phyloP scores from a whole-genome alignment of 2,888 invertebrate genomes.

The Gastracanthus pulcherrimus region DNA sequence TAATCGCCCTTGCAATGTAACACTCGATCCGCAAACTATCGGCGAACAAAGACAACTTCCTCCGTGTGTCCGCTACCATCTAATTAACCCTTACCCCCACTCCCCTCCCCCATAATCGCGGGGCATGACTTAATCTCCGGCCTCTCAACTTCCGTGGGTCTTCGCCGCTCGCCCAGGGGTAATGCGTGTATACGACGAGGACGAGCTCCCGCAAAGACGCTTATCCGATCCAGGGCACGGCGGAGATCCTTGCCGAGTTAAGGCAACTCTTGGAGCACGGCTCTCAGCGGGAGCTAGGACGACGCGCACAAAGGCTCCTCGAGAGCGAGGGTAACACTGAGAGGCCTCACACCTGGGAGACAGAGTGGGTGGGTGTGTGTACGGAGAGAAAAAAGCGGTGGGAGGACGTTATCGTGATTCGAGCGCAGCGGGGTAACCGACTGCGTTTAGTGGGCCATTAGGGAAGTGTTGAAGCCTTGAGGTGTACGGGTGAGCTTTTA shows the following conservation, averaged over 20 bases:
- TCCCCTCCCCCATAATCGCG: not conserved
- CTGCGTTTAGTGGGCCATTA: not conserved
- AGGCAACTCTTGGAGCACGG: not conserved
- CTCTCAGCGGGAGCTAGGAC: not conserved
- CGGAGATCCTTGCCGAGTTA: slow-evolving; percentile 56
- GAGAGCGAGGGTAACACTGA: not conserved
- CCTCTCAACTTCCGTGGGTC: slow-evolving; percentile 3
- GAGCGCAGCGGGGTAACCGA: not conserved
- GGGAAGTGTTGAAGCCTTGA: not conserved
- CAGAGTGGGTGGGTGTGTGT: too few species aligned
- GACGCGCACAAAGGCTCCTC: not conserved
- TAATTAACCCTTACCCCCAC: too few species aligned
- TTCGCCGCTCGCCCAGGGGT: not conserved
- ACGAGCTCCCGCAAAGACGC: slow-evolving; percentile 31
- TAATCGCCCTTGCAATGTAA: too few species aligned
- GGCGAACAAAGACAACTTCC: not conserved
- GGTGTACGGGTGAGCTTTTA: not conserved
- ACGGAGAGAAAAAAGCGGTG: not conserved
- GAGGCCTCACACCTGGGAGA: not conserved
- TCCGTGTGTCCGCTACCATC: not conserved
- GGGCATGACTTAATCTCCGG: not conserved
- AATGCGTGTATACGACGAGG: too few species aligned
- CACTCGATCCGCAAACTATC: not conserved
- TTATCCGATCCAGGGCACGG: slow-evolving; percentile 47
- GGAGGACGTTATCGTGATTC: not conserved